phyloP scores from a whole-genome alignment of 2,797 vertebrate genomes.

The Catostomus latipinnis region DNA sequence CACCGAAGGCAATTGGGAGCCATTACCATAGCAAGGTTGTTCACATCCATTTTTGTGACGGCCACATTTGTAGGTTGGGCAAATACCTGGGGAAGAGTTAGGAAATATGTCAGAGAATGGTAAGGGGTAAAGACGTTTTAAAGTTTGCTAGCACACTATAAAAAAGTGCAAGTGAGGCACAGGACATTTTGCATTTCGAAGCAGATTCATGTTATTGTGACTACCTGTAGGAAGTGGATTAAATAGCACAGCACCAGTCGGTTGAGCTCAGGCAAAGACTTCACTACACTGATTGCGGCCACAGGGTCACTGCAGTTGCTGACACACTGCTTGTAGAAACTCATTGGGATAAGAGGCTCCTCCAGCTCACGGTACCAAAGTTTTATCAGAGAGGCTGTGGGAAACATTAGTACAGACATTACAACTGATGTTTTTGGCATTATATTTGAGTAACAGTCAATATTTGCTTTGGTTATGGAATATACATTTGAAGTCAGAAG shows the following conservation, averaged over 20 bases:
- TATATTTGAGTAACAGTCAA: not conserved
- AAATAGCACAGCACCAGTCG: constrained; percentile 91
- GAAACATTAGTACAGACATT: not conserved
- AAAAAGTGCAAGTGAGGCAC: too few relatives aligned
- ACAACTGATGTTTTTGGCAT: not conserved
- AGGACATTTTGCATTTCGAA: not conserved
- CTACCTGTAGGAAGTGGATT: constrained; percentile 93
- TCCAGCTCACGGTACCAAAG: constrained; percentile 93
- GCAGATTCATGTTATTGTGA: not conserved
- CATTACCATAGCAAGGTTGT: constrained; percentile 96
- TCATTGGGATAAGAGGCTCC: constrained; percentile 90
- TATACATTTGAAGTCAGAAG: not conserved
- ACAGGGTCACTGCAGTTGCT: constrained; percentile 88
- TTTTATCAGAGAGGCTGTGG: constrained; percentile 88
- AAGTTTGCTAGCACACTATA: not conserved
- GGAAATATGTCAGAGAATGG: not conserved
- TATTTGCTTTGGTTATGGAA: not conserved
- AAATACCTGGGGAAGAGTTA: constrained; percentile 79
- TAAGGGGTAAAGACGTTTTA: not conserved
- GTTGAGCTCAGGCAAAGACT: constrained; percentile 88
- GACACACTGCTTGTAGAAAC: constrained; percentile 90
- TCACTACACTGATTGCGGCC: constrained; percentile 86
- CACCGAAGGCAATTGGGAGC: constrained; percentile 93
- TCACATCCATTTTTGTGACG: constrained; percentile 94
- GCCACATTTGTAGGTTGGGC: constrained; percentile 90